These are phyloP conservation scores for Dinomys branickii DNA, from an alignment of 2,113 vertebrate genomes.

Conservation along the genomic window DNA sequence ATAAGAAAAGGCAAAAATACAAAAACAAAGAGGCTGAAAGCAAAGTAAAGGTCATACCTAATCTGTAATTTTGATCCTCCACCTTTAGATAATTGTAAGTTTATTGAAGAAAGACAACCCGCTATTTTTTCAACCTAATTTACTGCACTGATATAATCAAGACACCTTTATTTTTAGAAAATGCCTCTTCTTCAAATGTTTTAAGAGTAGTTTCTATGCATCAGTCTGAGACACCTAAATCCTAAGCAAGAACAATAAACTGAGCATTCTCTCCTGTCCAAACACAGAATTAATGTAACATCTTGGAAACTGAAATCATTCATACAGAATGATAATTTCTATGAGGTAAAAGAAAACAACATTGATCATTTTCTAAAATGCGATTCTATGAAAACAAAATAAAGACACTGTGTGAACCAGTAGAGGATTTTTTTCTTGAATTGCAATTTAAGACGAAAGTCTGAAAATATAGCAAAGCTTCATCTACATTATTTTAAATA, in stretches of 20 bases:
- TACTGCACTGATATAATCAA: constrained; percentile 56
- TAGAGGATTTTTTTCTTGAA: constrained; percentile 1
- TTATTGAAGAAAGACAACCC: constrained; percentile 52
- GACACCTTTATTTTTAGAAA: neutral
- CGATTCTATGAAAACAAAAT: constrained; percentile 39
- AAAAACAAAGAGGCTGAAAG: neutral
- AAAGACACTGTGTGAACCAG: constrained; percentile 6
- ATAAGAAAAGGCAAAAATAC: neutral
- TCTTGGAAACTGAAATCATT: constrained; percentile 19
- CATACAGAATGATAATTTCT: constrained; percentile 34
- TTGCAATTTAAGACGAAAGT: neutral
- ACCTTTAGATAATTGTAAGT: constrained; percentile 46
- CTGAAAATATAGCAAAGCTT: constrained; percentile 44
- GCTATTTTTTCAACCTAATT: constrained; percentile 41
- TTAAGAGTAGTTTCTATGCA: constrained; percentile 46
- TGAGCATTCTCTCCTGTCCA: neutral
- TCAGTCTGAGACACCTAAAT: constrained; percentile 2
- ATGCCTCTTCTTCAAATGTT: neutral
- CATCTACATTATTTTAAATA: constrained; percentile 38
- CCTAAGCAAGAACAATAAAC: constrained; percentile 66
- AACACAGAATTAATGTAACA: constrained; percentile 31
- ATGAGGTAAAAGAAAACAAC: constrained; percentile 36
- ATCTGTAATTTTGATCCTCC: constrained; percentile 46
- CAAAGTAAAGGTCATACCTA: constrained; percentile 41
- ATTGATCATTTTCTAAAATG: constrained; percentile 8